Evolutionary conservation across 2,888 invertebrate genomes (phyloP), one percentile per base, ranked within the genome.

Genomic region (Microchrysa polita): DNA sequence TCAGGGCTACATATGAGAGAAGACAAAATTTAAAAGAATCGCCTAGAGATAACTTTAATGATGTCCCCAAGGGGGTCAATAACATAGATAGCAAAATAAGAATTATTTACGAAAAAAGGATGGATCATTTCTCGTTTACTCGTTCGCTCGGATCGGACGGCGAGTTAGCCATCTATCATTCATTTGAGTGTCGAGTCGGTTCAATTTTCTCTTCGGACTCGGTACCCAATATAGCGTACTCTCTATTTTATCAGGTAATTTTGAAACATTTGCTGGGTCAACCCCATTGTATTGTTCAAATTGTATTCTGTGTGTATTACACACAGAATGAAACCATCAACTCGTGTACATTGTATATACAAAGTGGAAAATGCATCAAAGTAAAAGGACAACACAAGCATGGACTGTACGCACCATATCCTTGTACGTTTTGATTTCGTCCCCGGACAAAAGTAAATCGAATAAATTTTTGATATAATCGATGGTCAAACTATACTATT

Each of bases 41-140:
- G 48, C 42, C 23, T 44, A 57, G 72, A 72, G 60, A 76, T 77
- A 76, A 77, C 77, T 77, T 77, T 77, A 76, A 77, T 77, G 75
- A 74, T 75, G 65, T 77, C 77, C 77, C 72, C 27, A 16, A 76
- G 76, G 55, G 14, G 22, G 55, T 18, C n/a, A 69, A 40, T 20
- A 34, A 34, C 27, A 34, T 34, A 34, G 27, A 69, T 40, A 34
- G n/a, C 16, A 18, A 40, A n/a, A n/a, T n/a, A n/a, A n/a, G n/a
- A n/a, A 40, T 18, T 55, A 12, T 27, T 42, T 2, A 22, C 5
- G 42, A 55, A 55, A 69, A 55, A 40, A 34, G 55, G 16, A n/a
- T 55, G 40, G 55, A 1, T 12, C 44, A 14, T 65, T 65, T 65
- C 7, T 16, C 44, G 16, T 22, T 22, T 42, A 16, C 34, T 55